Evolutionary conservation across 2,888 invertebrate genomes (phyloP), one percentile per base, ranked within the genome.

Genomic region (Schizotus pectinicornis): DNA sequence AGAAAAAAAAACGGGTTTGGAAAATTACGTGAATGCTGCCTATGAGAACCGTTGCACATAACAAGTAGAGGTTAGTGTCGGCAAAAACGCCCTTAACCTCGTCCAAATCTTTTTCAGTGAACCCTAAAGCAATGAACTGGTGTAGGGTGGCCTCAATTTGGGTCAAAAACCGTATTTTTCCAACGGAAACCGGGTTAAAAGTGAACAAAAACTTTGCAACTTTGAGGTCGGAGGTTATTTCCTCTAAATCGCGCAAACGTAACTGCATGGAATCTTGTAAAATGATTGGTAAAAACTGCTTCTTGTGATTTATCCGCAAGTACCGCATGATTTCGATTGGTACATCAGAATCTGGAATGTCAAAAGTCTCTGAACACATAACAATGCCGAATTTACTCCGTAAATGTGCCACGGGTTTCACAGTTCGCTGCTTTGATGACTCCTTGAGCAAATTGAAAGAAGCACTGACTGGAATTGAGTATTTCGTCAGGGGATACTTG

Each of bases 21-120:
- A 34, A 56, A 84, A 93, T 88, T 82, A 98, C 95, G 85, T 98
- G 98, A 73, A 94, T 84, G 66, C 95, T 91, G 34, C 95, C 92
- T 65, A 98, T 91, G 70, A 92, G 83, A 66, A 98, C 88, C 1
- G 98, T 98, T 51, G 92, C 87, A 67, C 93, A 90, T 38, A 98
- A 81, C 56, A 99, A 84, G 77, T 94, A 95, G 37, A 98, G 83
- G 78, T 97, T 98, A 0, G 97, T 98, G 73, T 98, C 98, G 0
- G 94, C 92, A 80, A 98, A 96, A 68, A 99, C 92, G 47, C 94
- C 92, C 79, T 98, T 98, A 0, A 96, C 90, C 82, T 98, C 98
- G 80, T 99, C 98, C 33, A 96, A 83, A 81, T 98, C 98, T 76
- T 96, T 97, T 58, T 91, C 89, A 34, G 90, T 89, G 73, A 99